These are phyloP conservation scores for Drosophila tanythrix DNA, from an alignment of 2,888 invertebrate genomes.

Conservation along the genomic window DNA sequence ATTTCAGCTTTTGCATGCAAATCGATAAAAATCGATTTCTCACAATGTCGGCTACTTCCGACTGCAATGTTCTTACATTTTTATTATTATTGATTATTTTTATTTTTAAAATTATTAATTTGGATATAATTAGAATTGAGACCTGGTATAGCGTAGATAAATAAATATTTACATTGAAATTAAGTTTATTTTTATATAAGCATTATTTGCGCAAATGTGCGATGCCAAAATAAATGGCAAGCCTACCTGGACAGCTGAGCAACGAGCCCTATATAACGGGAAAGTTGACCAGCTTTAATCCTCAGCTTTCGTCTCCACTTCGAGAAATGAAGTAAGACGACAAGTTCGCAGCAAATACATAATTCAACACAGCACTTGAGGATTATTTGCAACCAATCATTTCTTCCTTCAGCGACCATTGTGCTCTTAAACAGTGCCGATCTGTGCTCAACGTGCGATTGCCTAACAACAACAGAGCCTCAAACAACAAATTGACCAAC, in stretches of 20 bases:
- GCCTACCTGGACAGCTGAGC: background rate
- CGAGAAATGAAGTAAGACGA: background rate
- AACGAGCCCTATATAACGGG: slow-evolving; percentile 27
- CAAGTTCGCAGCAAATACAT: background rate
- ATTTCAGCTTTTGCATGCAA: too few species aligned
- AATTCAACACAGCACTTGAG: too few species aligned
- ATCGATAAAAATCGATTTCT: too few species aligned
- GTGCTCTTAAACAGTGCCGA: slow-evolving; percentile 5
- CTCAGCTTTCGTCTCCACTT: slow-evolving; percentile 19
- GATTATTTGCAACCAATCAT: background rate
- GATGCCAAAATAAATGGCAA: background rate
- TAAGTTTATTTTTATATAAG: slow-evolving; percentile 14
- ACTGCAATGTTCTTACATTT: background rate
- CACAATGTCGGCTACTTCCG: background rate
- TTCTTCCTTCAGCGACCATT: slow-evolving; percentile 11
- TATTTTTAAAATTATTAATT: background rate
- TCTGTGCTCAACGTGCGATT: background rate
- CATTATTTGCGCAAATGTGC: slow-evolving; percentile 32
- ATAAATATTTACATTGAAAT: slow-evolving; percentile 9
- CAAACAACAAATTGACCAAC: background rate
- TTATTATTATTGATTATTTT: too few species aligned
- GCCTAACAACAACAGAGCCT: background rate
- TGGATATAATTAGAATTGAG: background rate
- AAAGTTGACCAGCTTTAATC: background rate
- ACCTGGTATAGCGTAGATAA: background rate